Evolutionary conservation across 2,888 invertebrate genomes (phyloP), one percentile per base, ranked within the genome.

Genomic region (Nomada flava): DNA sequence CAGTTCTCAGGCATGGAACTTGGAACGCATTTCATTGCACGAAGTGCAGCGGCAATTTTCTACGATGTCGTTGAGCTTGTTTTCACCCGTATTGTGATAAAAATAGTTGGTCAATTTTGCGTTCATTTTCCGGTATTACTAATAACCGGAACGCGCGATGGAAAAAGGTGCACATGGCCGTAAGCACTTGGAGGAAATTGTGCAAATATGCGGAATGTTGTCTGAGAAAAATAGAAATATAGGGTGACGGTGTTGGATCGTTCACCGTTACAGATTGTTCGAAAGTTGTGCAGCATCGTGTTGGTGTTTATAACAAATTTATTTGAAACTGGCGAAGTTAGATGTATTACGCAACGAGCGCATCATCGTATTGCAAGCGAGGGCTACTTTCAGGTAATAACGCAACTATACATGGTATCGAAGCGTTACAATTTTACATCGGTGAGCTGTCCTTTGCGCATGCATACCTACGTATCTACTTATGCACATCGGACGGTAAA

Each of bases 101-200:
- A 77, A 77, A 77, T 77, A 74, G 29, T 62, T 67, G 23, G 55
- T 74, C 73, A 63, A 36, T 76, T 76, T 63, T 44, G 53, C 60
- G 62, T 71, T 76, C 77, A 83, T 74, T 80, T 76, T 73, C 80
- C 53, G 70, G 70, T 67, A 67, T 73, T 76, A 57, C 53, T 74
- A 74, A 29, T 67, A 83, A 76, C 57, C 70, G 59, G 70, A 59
- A 67, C 65, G 62, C 53, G 2, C 9, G 10, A 55, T 42, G 55
- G 62, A 62, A 68, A 64, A 59, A 68, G 36, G 42, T 55, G 67
- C 67, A 59, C 68, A 13, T 50, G 36, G n/a, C 50, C 20, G 62
- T 72, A 60, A 69, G 57, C 36, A 71, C 52, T 44, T 44, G 2
- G 52, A 65, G 50, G 53, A 76, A 76, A 80, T 76, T 80, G 65